Conservation (phyloP, 2,797 vertebrate genomes). For the Balearica regulorum region DNA sequence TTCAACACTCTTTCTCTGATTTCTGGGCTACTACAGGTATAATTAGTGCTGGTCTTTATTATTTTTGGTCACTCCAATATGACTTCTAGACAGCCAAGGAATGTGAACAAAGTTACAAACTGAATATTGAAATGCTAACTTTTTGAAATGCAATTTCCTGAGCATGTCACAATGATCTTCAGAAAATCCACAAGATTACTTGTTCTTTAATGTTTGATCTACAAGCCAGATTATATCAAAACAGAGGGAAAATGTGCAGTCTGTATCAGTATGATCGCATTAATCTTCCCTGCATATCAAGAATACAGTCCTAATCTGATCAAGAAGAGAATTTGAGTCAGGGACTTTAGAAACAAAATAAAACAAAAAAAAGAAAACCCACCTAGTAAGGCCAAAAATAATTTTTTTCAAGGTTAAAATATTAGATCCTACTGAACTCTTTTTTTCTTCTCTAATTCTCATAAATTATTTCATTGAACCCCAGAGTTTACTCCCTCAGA, state of each 20-base stretch:
- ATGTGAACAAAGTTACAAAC: neutral
- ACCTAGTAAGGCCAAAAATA: neutral
- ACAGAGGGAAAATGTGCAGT: neutral
- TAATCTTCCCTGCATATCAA: neutral
- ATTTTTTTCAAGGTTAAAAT: neutral
- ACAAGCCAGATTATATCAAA: neutral
- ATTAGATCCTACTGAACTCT: neutral
- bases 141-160: neutral
- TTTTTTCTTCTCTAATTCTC: neutral
- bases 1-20: neutral
- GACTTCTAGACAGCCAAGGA: neutral
- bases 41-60: neutral
- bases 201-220: neutral
- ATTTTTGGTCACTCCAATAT: neutral
- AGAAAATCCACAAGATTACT: neutral
- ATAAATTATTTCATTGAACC: neutral
- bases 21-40: neutral
- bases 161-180: neutral
- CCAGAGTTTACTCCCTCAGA: neutral
- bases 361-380: neutral
- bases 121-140: rapidly evolving
- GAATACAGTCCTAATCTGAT: neutral
- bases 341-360: neutral
- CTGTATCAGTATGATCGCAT: neutral
- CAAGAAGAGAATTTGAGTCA: neutral